Conservation (phyloP, 2,888 invertebrate species). For the Copidosoma aretas region DNA sequence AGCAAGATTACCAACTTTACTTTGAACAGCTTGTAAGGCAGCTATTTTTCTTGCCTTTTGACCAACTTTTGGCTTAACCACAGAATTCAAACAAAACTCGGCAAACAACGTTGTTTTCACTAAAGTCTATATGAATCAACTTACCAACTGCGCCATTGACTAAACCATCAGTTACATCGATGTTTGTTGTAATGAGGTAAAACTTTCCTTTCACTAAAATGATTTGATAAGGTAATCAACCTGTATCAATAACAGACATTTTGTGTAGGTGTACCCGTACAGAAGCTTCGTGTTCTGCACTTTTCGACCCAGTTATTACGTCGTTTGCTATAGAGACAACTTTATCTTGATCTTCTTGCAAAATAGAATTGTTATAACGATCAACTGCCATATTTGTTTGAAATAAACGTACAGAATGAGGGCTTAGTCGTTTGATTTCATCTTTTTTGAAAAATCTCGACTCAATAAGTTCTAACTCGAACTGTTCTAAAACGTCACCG, state of each 20-base stretch:
- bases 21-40: background rate
- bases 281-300: slow-evolving; percentile 28
- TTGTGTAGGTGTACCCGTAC: slow-evolving; percentile 41
- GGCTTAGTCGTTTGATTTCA: slow-evolving; percentile 46
- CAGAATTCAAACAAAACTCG: slow-evolving; percentile 32
- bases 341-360: slow-evolving; percentile 42
- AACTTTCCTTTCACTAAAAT: slow-evolving; percentile 34
- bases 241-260: slow-evolving; percentile 47
- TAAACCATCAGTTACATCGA: slow-evolving; percentile 52
- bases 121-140: slow-evolving; percentile 47
- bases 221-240: slow-evolving; percentile 48
- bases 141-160: slow-evolving; percentile 51
- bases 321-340: slow-evolving; percentile 44
- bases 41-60: slow-evolving; percentile 16
- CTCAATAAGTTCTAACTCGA: slow-evolving; percentile 35
- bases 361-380: background rate
- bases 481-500: slow-evolving; percentile 45
- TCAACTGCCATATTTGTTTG: slow-evolving; percentile 44
- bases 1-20: slow-evolving; percentile 41
- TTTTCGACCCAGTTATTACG: slow-evolving; percentile 33
- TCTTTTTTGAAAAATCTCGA: slow-evolving; percentile 45
- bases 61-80: slow-evolving; percentile 26
- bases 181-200: slow-evolving; percentile 51
- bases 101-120: slow-evolving; percentile 2
- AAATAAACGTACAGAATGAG: slow-evolving; percentile 46